These are phyloP conservation scores for Agelaius phoeniceus DNA, from an alignment of 2,113 vertebrate species.

Conservation along the genomic window DNA sequence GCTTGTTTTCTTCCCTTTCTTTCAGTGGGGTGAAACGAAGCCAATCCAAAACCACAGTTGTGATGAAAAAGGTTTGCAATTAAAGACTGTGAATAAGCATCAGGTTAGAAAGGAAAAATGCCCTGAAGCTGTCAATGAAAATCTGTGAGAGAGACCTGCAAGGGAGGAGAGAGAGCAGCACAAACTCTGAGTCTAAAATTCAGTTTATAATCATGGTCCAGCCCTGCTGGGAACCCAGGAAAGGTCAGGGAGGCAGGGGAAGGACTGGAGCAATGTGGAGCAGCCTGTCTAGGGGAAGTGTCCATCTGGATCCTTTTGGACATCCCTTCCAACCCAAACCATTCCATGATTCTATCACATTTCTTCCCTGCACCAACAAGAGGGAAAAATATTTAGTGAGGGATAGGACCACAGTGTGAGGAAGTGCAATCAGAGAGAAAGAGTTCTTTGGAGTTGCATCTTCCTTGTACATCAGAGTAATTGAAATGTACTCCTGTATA, in stretches of 20 bases:
- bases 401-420: not conserved
- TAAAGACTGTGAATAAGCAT: not conserved
- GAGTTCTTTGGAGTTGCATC: not conserved
- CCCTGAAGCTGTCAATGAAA: fast-evolving
- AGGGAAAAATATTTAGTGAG: not conserved
- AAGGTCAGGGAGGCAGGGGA: not conserved
- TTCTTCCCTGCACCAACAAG: fast-evolving
- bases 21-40: not conserved
- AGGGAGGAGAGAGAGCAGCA: not conserved
- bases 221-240: fast-evolving
- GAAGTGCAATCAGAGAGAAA: fast-evolving
- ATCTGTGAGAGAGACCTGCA: not conserved
- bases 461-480: not conserved
- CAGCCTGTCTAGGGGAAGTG: not conserved
- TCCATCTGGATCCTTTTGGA: not conserved
- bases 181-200: not conserved
- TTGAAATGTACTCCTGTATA: not conserved
- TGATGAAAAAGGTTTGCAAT: not conserved
- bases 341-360: not conserved
- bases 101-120: not conserved
- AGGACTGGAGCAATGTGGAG: not conserved
- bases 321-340: not conserved
- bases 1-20: not conserved
- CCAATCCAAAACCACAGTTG: not conserved
- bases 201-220: not conserved